A percentile compares a stretch with the other conserved stretches of the same genome.
phyloP scores from a whole-genome alignment of 2,797 vertebrate species.

The Enteromius thamalakanensis region DNA sequence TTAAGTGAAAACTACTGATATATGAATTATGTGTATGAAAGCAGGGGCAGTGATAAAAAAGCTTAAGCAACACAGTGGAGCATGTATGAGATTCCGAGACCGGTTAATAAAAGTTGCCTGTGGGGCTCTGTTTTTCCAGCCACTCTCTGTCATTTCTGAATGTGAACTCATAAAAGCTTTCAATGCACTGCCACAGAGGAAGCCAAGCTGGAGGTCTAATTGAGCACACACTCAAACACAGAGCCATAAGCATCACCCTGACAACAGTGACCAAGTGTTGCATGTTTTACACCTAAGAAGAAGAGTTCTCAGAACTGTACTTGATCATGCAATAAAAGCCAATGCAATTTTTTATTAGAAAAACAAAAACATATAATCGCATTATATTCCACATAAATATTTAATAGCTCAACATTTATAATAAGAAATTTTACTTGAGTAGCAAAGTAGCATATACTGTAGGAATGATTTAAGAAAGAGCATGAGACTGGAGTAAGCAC shows the following conservation, averaged over 20 bases:
- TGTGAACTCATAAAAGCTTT: constrained; percentile 76
- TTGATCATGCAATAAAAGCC: neutral
- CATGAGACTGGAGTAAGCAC: neutral
- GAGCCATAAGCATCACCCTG: neutral
- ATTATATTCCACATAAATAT: neutral
- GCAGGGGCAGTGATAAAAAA: constrained; percentile 60
- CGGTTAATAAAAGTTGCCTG: constrained; percentile 76
- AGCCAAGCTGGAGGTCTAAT: constrained; percentile 54
- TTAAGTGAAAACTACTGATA: constrained; percentile 11
- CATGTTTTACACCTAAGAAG: neutral
- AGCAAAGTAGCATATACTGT: neutral
- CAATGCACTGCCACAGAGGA: constrained; percentile 73
- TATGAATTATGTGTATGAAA: constrained; percentile 28
- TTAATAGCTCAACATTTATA: neutral
- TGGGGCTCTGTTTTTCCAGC: constrained; percentile 76
- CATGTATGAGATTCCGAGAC: constrained; percentile 68
- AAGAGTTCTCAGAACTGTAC: neutral
- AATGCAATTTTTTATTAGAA: neutral
- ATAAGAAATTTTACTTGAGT: neutral
- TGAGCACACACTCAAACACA: neutral
- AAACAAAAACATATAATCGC: neutral
- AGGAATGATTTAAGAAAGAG: neutral
- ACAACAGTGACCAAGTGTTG: neutral
- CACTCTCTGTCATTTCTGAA: constrained; percentile 76
- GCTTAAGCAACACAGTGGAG: constrained; percentile 61